Conservation (phyloP, 2,797 vertebrate species). For the Smutsia gigantea region DNA sequence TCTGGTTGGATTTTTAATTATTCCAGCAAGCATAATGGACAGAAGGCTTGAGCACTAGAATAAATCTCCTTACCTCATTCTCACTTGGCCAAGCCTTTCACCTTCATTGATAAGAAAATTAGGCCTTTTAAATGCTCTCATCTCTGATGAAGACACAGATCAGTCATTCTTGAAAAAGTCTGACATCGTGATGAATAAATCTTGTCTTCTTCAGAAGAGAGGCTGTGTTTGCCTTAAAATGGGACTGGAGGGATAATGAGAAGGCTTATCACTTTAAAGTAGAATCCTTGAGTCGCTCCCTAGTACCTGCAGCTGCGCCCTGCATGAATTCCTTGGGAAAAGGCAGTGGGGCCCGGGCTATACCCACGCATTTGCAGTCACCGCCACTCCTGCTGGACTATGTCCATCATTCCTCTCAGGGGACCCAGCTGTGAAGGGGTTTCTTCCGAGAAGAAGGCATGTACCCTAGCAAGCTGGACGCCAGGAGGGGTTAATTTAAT, state of each 20-base stretch:
- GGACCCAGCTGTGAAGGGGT: too few relatives aligned
- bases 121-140: not conserved
- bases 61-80: not conserved
- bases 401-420: not conserved
- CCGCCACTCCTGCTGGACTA: rapidly evolving
- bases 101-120: conserved; percentile 4
- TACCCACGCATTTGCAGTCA: too few relatives aligned
- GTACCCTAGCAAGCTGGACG: rapidly evolving
- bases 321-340: not conserved
- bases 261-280: not conserved
- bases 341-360: too few relatives aligned
- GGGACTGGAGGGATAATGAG: not conserved
- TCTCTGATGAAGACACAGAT: not conserved
- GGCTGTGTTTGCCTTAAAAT: not conserved
- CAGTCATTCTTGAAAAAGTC: not conserved
- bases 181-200: not conserved
- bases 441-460: not conserved
- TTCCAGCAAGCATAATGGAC: not conserved
- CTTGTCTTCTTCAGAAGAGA: not conserved
- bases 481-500: rapidly evolving
- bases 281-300: not conserved
- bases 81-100: not conserved
- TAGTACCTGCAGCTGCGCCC: not conserved
- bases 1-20: not conserved
- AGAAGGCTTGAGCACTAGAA: not conserved